Conservation (phyloP, 2,888 invertebrate species). For the Himalopsyche anomala region DNA sequence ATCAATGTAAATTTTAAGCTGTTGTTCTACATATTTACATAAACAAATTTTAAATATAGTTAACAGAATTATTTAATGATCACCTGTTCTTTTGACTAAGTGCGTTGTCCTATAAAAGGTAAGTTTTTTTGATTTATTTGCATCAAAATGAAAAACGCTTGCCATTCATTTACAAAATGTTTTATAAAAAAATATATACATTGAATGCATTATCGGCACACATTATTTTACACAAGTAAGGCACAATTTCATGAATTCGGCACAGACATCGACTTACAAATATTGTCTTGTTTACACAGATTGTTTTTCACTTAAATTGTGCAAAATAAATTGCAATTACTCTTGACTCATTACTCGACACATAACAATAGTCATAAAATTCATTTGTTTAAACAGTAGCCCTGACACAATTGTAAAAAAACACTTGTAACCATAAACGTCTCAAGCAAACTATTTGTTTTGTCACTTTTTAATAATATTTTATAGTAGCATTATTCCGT, state of each 20-base stretch:
- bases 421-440: slow-evolving; percentile 21
- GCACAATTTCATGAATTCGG: not conserved
- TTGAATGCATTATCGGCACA: not conserved
- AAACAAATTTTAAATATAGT: no score
- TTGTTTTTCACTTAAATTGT: not conserved
- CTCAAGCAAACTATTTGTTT: no score
- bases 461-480: no score
- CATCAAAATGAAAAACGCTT: no score
- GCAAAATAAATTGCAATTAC: not conserved
- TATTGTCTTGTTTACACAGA: slow-evolving; percentile 2
- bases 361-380: slow-evolving; percentile 38
- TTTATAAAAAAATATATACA: slow-evolving; percentile 12
- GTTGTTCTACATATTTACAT: no score
- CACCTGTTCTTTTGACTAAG: no score
- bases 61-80: no score
- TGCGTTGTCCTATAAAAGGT: no score
- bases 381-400: slow-evolving; percentile 47
- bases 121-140: not conserved
- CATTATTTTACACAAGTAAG: not conserved
- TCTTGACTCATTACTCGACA: not conserved
- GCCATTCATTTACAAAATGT: not conserved
- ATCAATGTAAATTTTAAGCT: no score
- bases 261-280: not conserved
- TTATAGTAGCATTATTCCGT: slow-evolving; percentile 52
- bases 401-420: slow-evolving; percentile 42